A percentile compares a stretch with the other conserved stretches of the same genome.
These are phyloP conservation scores for Candoia aspera DNA, from an alignment of 2,113 vertebrate species.

Conservation along the genomic window DNA sequence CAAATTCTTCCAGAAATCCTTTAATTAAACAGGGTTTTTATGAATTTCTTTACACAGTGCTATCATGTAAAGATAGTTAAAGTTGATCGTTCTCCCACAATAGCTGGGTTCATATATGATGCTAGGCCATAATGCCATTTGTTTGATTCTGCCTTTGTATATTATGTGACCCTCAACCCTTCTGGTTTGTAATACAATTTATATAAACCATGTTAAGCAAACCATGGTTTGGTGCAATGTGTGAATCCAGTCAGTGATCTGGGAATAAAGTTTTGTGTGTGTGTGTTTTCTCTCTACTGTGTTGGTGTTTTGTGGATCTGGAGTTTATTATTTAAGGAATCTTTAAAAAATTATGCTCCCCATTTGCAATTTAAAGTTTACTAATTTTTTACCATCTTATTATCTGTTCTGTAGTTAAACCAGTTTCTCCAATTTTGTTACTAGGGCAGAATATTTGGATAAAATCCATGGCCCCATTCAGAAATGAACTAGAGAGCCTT, in stretches of 20 bases:
- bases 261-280: neutral
- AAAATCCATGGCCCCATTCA: neutral
- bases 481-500: neutral
- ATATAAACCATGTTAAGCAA: neutral
- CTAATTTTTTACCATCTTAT: neutral
- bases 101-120: neutral
- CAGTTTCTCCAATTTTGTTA: neutral
- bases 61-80: neutral
- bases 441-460: neutral
- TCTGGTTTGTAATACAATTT: neutral
- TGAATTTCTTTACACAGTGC: neutral
- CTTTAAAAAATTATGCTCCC: no score
- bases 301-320: neutral
- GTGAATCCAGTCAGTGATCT: neutral
- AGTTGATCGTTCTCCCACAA: neutral
- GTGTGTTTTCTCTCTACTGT: neutral
- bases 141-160: neutral
- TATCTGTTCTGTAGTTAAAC: neutral
- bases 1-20: no score
- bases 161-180: neutral
- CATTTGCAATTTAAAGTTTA: neutral
- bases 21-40: neutral
- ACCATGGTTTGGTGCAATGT: neutral
- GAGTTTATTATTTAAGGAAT: neutral
- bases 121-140: neutral